Evolutionary conservation across 2,888 invertebrate genomes (phyloP), one percentile per base, ranked within the genome.

Genomic region (Phortica magna): DNA sequence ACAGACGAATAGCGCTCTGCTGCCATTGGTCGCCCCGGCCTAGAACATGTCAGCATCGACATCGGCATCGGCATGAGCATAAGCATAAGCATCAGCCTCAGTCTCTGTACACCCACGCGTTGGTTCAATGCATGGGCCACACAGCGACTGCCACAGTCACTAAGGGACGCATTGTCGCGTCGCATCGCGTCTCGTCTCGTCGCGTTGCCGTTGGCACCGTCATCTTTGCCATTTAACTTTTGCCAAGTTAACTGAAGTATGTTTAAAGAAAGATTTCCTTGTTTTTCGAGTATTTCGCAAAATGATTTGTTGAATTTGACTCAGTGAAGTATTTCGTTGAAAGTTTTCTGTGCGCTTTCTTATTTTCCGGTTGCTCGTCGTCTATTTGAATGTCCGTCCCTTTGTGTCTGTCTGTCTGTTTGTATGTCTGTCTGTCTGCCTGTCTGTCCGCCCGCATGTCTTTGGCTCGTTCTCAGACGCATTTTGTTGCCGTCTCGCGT

Each of bases 211-310:
- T 57, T 39, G 55, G 14, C 57, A 64, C 55, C 41, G 31, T 2
- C 17, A 10, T 31, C 41, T 19, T 79, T 76, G 79, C 77, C 77
- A 75, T 82, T 82, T 84, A 84, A 84, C 76, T 80, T 81, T 57
- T 72, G 59, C 61, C 42, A 79, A 83, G 78, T 82, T 82, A 74
- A 78, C 75, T 81, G 79, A 79, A 77, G 80, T 61, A 82, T 80
- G 81, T 83, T 81, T 76, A 77, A 78, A 75, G 76, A 65, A 61
- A 81, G 77, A 79, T 82, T 77, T 73, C 70, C 81, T 79, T 59
- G 75, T 59, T 73, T 68, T 75, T 19, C 12, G 43, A n/a, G n/a
- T n/a, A 43, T 71, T 75, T 31, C 43, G 42, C 43, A 55, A 80
- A 75, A 74, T 72, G 73, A 76, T 77, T 77, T 78, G 75, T 67